Percentiles rank a stretch among this genome's conserved stretches.
These are phyloP conservation scores for Brevipalpus yothersi DNA, from an alignment of 1,140 invertebrate species.

Conservation along the genomic window DNA sequence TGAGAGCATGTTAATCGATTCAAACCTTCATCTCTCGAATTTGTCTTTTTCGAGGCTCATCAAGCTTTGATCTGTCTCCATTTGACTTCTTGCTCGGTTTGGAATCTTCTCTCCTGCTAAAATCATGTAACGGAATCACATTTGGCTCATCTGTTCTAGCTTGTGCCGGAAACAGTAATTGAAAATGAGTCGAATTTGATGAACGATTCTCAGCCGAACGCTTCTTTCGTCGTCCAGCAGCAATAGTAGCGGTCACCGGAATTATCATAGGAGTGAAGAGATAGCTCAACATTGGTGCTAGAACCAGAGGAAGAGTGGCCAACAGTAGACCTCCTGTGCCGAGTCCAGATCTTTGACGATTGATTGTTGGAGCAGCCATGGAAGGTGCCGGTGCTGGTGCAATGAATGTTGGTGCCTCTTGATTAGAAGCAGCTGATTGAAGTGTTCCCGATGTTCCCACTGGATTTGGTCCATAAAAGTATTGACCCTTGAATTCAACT, in stretches of 20 bases:
- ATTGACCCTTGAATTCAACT: constrained; percentile 9
- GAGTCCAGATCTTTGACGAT: neutral
- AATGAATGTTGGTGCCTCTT: neutral
- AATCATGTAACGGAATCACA: neutral
- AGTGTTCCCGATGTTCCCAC: neutral
- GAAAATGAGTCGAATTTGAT: neutral
- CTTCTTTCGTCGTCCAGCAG: constrained; percentile 2
- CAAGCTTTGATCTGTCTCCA: neutral
- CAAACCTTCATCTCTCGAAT: neutral
- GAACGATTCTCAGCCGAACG: neutral
- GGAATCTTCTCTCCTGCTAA: neutral
- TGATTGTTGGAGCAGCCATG: neutral
- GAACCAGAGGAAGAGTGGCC: constrained; percentile 6
- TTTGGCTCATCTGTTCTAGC: neutral
- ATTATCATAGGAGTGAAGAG: constrained; percentile 9
- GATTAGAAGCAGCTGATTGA: neutral
- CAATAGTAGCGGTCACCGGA: constrained; percentile 9
- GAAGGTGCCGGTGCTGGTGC: neutral
- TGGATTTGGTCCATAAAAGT: constrained; percentile 8
- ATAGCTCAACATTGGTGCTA: constrained; percentile 7
- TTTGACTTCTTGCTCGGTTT: neutral
- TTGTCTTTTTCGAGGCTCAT: neutral
- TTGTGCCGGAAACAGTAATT: neutral
- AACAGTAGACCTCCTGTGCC: constrained; percentile 7
- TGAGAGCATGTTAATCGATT: neutral